These are phyloP conservation scores for Nomada ferruginata DNA, from an alignment of 2,888 invertebrate species.

Conservation along the genomic window DNA sequence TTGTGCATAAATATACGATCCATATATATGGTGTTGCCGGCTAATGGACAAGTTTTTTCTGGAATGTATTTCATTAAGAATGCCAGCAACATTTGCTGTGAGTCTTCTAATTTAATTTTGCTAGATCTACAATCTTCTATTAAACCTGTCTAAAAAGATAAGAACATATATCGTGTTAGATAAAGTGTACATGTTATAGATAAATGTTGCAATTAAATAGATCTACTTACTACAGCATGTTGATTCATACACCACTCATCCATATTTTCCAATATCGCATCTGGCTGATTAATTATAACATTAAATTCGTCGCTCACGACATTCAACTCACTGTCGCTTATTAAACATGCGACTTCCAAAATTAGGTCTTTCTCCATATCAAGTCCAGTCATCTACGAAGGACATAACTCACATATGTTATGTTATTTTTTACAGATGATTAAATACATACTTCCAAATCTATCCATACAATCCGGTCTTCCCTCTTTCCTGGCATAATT, in stretches of 20 bases:
- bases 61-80: slow-evolving; percentile 88
- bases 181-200: not conserved
- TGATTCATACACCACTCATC: slow-evolving; percentile 92
- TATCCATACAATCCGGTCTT: slow-evolving; percentile 88
- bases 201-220: slow-evolving; percentile 1
- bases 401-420: slow-evolving; percentile 22
- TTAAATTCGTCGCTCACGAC: slow-evolving; percentile 91
- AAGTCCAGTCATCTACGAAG: slow-evolving; percentile 93
- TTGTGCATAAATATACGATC: slow-evolving; percentile 93
- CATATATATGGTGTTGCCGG: slow-evolving; percentile 95
- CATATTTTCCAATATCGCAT: slow-evolving; percentile 91
- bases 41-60: slow-evolving; percentile 89
- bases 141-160: slow-evolving; percentile 88
- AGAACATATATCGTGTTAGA: not conserved
- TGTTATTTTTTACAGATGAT: slow-evolving; percentile 9
- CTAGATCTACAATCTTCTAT: slow-evolving; percentile 90
- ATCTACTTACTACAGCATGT: slow-evolving; percentile 89
- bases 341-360: slow-evolving; percentile 94
- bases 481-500: slow-evolving; percentile 42
- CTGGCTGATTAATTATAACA: slow-evolving; percentile 91
- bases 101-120: slow-evolving; percentile 87
- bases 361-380: slow-evolving; percentile 91
- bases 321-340: slow-evolving; percentile 93
- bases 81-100: slow-evolving; percentile 89
- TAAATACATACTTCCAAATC: slow-evolving; percentile 87